A percentile compares a stretch with the other conserved stretches of the same genome.
phyloP scores from a whole-genome alignment of 2,113 vertebrate genomes.

The Motacilla tschutschensis region DNA sequence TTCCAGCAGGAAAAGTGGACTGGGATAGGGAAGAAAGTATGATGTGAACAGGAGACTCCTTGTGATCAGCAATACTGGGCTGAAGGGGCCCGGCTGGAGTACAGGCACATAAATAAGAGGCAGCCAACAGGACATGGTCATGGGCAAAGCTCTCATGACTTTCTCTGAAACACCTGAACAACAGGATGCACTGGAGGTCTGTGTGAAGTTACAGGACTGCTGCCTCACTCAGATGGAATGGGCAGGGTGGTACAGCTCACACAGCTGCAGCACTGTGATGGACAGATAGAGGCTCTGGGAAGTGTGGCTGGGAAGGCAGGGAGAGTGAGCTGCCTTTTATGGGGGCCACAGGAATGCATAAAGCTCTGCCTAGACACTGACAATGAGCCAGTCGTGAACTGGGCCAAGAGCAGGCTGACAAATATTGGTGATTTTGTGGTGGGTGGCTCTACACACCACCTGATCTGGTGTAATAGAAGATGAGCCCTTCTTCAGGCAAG shows the following conservation, averaged over 20 bases:
- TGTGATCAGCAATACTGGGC: not conserved
- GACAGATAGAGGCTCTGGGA: not conserved
- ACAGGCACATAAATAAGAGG: not conserved
- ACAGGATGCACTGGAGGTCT: not conserved
- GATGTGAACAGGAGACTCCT: not conserved
- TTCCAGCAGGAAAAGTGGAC: not conserved
- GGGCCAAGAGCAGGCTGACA: not conserved
- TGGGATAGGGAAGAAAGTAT: not conserved
- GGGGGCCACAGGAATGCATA: not conserved
- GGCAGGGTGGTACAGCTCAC: not conserved
- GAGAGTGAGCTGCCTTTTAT: not conserved
- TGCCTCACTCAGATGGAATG: not conserved
- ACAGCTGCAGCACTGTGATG: not conserved
- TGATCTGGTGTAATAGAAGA: not conserved
- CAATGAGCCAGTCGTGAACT: not conserved
- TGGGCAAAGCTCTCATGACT: not conserved
- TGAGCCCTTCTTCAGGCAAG: not conserved
- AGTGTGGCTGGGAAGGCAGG: not conserved
- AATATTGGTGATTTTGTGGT: not conserved
- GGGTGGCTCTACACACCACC: not conserved
- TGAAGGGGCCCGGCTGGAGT: rapidly evolving
- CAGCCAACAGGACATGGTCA: not conserved
- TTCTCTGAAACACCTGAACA: not conserved
- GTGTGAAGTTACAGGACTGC: not conserved
- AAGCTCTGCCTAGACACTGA: not conserved